Percentiles rank a stretch among this genome's conserved stretches.
Evolutionary conservation across 2,797 vertebrate genomes (phyloP).

Genomic region (Acanthopagrus latus): DNA sequence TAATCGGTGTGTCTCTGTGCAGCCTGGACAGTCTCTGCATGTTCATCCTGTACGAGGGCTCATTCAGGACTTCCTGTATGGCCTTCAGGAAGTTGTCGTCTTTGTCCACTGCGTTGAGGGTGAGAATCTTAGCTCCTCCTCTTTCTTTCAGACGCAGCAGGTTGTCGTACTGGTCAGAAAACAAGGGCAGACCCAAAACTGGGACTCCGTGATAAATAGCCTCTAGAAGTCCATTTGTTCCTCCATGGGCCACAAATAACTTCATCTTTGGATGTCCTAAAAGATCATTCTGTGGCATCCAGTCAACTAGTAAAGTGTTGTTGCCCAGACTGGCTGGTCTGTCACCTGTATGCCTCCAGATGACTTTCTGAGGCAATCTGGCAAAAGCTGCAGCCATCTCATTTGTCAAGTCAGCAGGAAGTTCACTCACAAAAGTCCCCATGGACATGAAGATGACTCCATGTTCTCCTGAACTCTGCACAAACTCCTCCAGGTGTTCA

Average conservation of each 20-base stretch:
- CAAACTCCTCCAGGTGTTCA: constrained; percentile 78
- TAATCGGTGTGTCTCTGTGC: constrained; percentile 74
- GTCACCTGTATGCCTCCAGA: constrained; percentile 77
- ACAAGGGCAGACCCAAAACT: constrained; percentile 68
- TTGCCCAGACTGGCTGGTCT: constrained; percentile 3
- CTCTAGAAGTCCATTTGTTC: constrained; percentile 81
- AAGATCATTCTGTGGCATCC: constrained; percentile 85
- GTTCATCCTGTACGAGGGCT: constrained; percentile 75
- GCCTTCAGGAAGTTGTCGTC: constrained; percentile 69
- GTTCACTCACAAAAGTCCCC: constrained; percentile 72
- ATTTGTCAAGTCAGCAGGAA: constrained; percentile 69
- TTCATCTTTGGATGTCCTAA: constrained; percentile 78
- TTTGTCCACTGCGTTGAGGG: constrained; percentile 55
- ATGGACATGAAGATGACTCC: constrained; percentile 85
- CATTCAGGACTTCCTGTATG: constrained; percentile 72
- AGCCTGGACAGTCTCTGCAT: constrained; percentile 81
- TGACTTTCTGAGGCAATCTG: constrained; percentile 81
- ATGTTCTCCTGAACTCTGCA: constrained; percentile 80
- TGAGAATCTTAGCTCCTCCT: constrained; percentile 72
- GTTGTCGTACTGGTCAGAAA: constrained; percentile 82
- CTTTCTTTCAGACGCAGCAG: constrained; percentile 66
- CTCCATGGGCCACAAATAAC: constrained; percentile 82
- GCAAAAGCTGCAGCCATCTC: constrained; percentile 77
- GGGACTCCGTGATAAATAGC: constrained; percentile 78
- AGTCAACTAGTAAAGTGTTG: constrained; percentile 81